A percentile compares a stretch with the other conserved stretches of the same genome.
phyloP scores from a whole-genome alignment of 2,797 vertebrate genomes.

The Mormyrus proboscirostris region DNA sequence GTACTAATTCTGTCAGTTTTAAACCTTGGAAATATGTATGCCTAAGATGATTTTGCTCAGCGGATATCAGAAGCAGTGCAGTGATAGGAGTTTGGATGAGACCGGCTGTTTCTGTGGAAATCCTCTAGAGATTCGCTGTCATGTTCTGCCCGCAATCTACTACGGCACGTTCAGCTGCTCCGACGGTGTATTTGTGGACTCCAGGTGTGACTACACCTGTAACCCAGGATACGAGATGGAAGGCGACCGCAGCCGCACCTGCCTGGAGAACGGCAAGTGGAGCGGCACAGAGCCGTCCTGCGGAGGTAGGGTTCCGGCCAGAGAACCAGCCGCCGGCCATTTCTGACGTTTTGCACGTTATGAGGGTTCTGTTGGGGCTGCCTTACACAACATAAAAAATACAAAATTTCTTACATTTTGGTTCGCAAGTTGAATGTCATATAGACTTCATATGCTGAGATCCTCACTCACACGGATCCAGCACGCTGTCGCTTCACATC shows the following conservation, averaged over 20 bases:
- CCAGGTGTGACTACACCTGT: constrained; percentile 83
- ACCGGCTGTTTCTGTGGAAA: constrained; percentile 24
- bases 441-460: neutral
- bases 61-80: neutral
- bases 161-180: constrained; percentile 78
- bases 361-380: neutral
- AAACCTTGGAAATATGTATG: neutral
- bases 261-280: constrained; percentile 75
- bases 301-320: constrained; percentile 62
- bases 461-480: neutral
- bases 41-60: neutral
- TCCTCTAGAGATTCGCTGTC: constrained; percentile 75
- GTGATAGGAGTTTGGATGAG: neutral
- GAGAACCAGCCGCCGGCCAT: neutral
- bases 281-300: constrained; percentile 79
- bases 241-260: constrained; percentile 73
- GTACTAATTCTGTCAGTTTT: neutral
- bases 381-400: neutral
- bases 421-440: neutral
- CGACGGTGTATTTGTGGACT: constrained; percentile 73
- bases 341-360: neutral
- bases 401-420: neutral
- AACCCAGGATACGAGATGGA: constrained; percentile 75
- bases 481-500: neutral
- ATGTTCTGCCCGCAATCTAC: constrained; percentile 64